Percentiles rank a stretch among this genome's conserved stretches.
Evolutionary conservation across 1,140 invertebrate genomes (phyloP).

Genomic region (Pogonognathellus flavescens): DNA sequence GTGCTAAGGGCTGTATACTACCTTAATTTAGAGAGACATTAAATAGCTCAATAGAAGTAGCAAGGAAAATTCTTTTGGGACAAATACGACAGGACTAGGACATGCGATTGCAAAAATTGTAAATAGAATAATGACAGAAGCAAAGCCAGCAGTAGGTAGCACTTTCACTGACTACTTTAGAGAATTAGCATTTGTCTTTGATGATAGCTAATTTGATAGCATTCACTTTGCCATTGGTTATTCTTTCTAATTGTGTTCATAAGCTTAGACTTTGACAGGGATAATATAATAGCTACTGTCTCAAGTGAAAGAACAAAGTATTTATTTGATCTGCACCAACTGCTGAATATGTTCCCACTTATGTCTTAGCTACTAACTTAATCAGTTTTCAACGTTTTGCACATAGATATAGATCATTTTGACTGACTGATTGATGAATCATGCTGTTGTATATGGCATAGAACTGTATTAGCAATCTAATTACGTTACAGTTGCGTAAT

Average conservation of each 20-base stretch:
- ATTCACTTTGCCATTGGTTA: not conserved
- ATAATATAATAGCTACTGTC: not conserved
- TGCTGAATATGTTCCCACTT: not conserved
- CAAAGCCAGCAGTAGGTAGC: conserved; percentile 16
- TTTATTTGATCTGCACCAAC: not conserved
- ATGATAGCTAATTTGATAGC: conserved; percentile 11
- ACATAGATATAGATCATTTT: not conserved
- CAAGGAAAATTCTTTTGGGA: not conserved
- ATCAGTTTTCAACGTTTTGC: not conserved
- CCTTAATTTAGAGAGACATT: too few species aligned
- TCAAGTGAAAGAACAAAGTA: not conserved
- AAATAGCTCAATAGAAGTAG: conserved; percentile 1
- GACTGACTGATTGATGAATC: not conserved
- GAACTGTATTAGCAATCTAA: too few species aligned
- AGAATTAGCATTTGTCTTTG: conserved; percentile 40
- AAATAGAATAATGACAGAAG: conserved; percentile 36
- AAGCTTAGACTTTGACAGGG: too few species aligned
- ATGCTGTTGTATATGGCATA: not conserved
- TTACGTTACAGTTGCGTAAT: too few species aligned
- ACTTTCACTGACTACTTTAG: conserved; percentile 21
- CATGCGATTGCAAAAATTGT: conserved; percentile 30
- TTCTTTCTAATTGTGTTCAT: not conserved
- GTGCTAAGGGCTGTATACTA: too few species aligned
- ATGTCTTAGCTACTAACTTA: not conserved
- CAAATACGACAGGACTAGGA: conserved; percentile 1